phyloP scores from a whole-genome alignment of 2,888 invertebrate species.

The Plagodis pulveraria region DNA sequence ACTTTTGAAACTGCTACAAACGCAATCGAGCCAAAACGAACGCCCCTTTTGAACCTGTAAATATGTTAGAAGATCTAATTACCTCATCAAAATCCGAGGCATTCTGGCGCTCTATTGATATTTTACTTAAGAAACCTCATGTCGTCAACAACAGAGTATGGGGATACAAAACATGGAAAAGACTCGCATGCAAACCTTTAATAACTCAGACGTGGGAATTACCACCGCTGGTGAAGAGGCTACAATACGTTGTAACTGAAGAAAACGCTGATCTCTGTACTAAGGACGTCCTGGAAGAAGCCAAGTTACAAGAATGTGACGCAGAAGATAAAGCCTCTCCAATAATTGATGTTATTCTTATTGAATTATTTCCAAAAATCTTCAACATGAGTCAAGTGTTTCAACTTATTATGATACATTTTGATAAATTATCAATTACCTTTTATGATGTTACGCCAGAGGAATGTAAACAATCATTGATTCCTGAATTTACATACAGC shows the following conservation, averaged over 20 bases:
- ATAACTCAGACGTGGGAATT: constrained; percentile 31
- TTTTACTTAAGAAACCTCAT: constrained; percentile 89
- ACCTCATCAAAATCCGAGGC: constrained; percentile 32
- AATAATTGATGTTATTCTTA: constrained; percentile 50
- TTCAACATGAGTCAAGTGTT: constrained; percentile 61
- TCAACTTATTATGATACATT: constrained; percentile 71
- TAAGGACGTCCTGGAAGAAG: constrained; percentile 32
- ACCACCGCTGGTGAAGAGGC: constrained; percentile 35
- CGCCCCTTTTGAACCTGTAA: neutral
- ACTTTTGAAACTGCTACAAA: no score
- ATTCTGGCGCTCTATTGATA: constrained; percentile 87
- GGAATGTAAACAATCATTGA: constrained; percentile 60
- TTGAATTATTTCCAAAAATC: constrained; percentile 69
- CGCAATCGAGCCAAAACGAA: no score
- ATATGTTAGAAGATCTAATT: constrained; percentile 9
- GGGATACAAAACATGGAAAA: constrained; percentile 70
- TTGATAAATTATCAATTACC: constrained; percentile 57
- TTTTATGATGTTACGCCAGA: constrained; percentile 77
- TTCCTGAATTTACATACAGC: constrained; percentile 79
- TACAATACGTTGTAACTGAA: constrained; percentile 34
- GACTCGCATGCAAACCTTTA: constrained; percentile 36
- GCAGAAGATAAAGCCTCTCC: constrained; percentile 15
- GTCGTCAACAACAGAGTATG: constrained; percentile 89
- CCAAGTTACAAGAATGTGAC: constrained; percentile 34
- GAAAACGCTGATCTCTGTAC: constrained; percentile 39